Conservation (phyloP, 1,140 invertebrate species). For the Orchestia grillus region DNA sequence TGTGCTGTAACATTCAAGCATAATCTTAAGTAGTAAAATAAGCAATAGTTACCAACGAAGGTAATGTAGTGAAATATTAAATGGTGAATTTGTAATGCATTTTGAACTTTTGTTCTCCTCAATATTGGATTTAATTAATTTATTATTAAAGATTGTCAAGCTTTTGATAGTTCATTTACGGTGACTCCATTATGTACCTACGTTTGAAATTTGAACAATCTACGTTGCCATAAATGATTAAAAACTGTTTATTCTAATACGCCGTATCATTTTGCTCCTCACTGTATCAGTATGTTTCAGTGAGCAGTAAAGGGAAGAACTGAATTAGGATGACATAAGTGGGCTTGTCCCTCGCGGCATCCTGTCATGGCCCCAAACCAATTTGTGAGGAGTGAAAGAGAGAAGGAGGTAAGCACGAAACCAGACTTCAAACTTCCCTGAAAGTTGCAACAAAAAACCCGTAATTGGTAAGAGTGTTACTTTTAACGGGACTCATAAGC, state of each 20-base stretch:
- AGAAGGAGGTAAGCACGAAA: neutral
- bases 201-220: too few relatives aligned
- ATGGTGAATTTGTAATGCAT: too few relatives aligned
- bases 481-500: slow-evolving; percentile 30
- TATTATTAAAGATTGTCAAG: too few relatives aligned
- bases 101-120: too few relatives aligned
- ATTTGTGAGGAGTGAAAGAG: neutral
- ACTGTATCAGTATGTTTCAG: neutral
- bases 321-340: neutral
- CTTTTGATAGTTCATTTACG: too few relatives aligned
- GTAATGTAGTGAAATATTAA: too few relatives aligned
- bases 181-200: too few relatives aligned
- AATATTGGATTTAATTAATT: too few relatives aligned
- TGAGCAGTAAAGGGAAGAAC: neutral
- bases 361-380: neutral
- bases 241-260: neutral
- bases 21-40: too few relatives aligned
- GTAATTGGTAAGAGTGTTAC: slow-evolving; percentile 13
- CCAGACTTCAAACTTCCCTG: neutral
- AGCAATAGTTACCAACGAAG: too few relatives aligned
- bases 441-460: slow-evolving; percentile 1
- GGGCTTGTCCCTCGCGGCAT: neutral
- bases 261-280: neutral
- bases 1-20: too few relatives aligned
- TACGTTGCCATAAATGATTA: too few relatives aligned